Evolutionary conservation across 1,140 invertebrate species (phyloP), one percentile per base, ranked within the genome.

Genomic region (Littorina saxatilis): DNA sequence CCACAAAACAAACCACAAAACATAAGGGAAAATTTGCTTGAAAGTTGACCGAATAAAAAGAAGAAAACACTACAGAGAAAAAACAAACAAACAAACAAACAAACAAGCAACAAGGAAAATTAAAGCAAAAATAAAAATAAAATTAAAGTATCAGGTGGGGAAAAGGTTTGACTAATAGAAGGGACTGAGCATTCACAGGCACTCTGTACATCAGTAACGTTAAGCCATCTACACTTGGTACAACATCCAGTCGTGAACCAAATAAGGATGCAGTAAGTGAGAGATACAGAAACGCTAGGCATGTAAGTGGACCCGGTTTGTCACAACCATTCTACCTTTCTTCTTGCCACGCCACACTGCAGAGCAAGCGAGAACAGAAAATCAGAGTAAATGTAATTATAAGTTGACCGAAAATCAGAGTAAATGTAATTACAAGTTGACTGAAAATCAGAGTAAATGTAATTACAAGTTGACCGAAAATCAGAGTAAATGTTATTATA

Each of bases 291-390:
- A 39, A 72, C 27, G 43, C 23, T 4, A 73, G n/a, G 43, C n/a
- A 39, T 52, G 37, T 40, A 40, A 2, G 39, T 63, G 0, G 32
- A 39, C 40, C 55, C 40, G 32, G 66, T n/a, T 23, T 27, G 43
- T 47, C 13, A 74, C 43, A 39, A 27, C 40, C 13, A 50, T 9
- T 74, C 74, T 88, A 88, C 86, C 86, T 88, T 86, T 86, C 75
- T 79, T 83, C 72, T 87, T 85, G 79, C 81, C 83, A 39, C 76
- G 82, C 43, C 80, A 82, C 75, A 84, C 85, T 83, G 86, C 68
- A 77, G 77, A 75, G 70, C 77, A 75, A 83, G 74, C 77, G 43
- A 83, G 58, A 79, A 78, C 68, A 66, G 63, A 58, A 79, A 74
- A 74, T 29, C 20, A 39, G 17, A 39, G 20, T 5, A 39, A 39